Evolutionary conservation across 2,113 vertebrate genomes (phyloP).

Genomic region (Bubo bubo): DNA sequence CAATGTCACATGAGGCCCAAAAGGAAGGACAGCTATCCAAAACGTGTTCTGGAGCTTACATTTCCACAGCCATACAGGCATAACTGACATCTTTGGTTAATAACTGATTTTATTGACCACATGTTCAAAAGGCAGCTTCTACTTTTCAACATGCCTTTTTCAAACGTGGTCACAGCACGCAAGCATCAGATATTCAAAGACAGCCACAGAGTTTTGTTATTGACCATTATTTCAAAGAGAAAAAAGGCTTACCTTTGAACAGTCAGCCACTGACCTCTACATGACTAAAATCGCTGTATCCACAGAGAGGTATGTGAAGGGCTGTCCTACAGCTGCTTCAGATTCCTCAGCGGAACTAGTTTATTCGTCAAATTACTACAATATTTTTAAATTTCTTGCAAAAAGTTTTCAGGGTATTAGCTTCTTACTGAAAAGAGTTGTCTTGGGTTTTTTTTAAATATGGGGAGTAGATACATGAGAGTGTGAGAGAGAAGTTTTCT

Average conservation of each 20-base stretch:
- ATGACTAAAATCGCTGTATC: neutral
- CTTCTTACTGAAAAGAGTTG: neutral
- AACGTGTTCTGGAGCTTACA: neutral
- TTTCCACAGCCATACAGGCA: neutral
- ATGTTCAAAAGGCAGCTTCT: neutral
- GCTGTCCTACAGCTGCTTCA: neutral
- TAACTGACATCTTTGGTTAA: neutral
- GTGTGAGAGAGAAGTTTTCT: neutral
- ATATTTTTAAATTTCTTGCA: neutral
- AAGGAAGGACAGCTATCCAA: neutral
- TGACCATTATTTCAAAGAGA: neutral
- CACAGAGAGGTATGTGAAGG: neutral
- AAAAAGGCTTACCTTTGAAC: neutral
- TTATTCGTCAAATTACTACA: neutral
- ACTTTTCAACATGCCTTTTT: neutral
- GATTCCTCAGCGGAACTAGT: neutral
- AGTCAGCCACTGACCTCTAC: neutral
- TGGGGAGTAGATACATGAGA: accelerated
- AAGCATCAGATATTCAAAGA: neutral
- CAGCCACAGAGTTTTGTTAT: neutral
- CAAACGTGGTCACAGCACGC: neutral
- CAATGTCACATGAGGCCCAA: neutral
- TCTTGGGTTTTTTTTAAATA: neutral
- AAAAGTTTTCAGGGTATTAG: neutral
- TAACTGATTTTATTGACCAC: neutral